Evolutionary conservation across 1,140 invertebrate genomes (phyloP).

Genomic region (Listronotus bonariensis): DNA sequence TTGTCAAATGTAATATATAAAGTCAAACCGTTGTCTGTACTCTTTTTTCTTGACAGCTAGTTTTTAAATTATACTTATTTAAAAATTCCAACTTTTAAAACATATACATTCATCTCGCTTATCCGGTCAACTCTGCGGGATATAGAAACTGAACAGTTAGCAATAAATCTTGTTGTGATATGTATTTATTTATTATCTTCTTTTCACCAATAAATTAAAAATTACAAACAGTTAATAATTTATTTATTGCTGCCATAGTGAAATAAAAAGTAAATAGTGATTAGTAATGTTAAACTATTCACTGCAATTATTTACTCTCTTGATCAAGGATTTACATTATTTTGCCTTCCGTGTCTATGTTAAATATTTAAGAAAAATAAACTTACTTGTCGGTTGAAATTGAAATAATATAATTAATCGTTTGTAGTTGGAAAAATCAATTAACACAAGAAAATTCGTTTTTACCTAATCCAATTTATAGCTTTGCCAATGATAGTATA

Average conservation of each 20-base stretch:
- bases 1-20: too few species aligned
- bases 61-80: too few species aligned
- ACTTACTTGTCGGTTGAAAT: too few species aligned
- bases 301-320: neutral
- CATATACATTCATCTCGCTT: constrained; percentile 26
- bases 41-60: too few species aligned
- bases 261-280: constrained; percentile 34
- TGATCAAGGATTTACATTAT: constrained; percentile 14
- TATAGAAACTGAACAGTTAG: constrained; percentile 31
- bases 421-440: too few species aligned
- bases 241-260: constrained; percentile 27
- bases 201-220: constrained; percentile 33
- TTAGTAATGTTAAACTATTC: constrained; percentile 32
- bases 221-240: constrained; percentile 29
- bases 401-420: too few species aligned
- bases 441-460: too few species aligned
- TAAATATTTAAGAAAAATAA: too few species aligned
- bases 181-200: constrained; percentile 36
- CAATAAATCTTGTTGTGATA: constrained; percentile 33
- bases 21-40: too few species aligned
- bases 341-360: neutral
- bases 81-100: constrained; percentile 28
- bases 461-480: too few species aligned
- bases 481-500: too few species aligned
- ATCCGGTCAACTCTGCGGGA: constrained; percentile 33